phyloP scores from a whole-genome alignment of 2,113 vertebrate genomes.

The Edolisoma coerulescens region DNA sequence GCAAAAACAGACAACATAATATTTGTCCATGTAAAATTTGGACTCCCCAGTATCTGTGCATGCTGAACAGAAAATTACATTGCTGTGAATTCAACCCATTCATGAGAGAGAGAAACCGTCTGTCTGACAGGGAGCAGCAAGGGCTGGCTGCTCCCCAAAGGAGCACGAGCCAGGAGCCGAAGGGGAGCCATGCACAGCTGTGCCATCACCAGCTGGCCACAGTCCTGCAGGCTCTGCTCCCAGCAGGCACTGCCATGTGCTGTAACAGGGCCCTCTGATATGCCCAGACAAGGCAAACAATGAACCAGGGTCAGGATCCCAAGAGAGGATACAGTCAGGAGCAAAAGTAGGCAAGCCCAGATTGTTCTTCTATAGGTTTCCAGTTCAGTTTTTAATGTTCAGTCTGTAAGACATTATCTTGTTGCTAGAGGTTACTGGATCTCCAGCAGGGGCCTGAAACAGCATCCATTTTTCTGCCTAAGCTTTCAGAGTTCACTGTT shows the following conservation, averaged over 20 bases:
- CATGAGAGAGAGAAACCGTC: not conserved
- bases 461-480: not conserved
- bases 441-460: not conserved
- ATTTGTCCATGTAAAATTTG: not conserved
- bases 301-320: not conserved
- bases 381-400: not conserved
- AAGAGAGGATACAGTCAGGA: not conserved
- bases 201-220: not conserved
- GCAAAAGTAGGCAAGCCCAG: not conserved
- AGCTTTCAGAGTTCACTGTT: not conserved
- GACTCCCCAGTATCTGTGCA: not conserved
- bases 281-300: not conserved
- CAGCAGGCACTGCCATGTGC: not conserved
- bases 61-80: not conserved
- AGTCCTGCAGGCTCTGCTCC: not conserved
- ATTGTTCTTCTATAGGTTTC: not conserved
- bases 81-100: not conserved
- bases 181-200: accelerated
- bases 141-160: not conserved
- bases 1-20: not conserved
- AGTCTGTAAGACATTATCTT: not conserved
- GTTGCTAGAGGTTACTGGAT: not conserved
- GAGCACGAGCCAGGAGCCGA: accelerated
- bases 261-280: not conserved
- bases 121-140: not conserved